These are phyloP conservation scores for Vesta saturnalis DNA, from an alignment of 2,888 invertebrate genomes.

Conservation along the genomic window DNA sequence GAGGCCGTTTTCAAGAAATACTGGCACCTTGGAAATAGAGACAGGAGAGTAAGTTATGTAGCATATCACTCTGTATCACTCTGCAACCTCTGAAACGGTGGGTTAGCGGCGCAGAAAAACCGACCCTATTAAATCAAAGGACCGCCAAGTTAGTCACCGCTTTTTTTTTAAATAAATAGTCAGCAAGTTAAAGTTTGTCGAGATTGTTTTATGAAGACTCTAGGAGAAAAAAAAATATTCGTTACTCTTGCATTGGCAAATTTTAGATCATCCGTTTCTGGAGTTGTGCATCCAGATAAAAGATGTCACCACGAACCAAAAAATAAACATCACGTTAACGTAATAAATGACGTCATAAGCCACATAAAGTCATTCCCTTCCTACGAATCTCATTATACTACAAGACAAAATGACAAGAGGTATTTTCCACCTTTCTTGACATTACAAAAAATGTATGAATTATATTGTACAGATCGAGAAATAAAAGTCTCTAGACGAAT, in stretches of 20 bases:
- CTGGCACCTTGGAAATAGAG: not conserved
- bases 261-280: not conserved
- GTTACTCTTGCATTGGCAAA: not conserved
- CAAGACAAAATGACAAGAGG: not conserved
- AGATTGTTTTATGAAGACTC: not conserved
- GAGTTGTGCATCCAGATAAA: not conserved
- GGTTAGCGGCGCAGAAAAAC: not conserved
- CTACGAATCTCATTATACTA: not conserved
- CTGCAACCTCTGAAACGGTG: not conserved
- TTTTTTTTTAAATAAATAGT: not conserved
- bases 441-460: too few relatives aligned
- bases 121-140: not conserved
- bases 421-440: too few relatives aligned
- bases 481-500: too few relatives aligned
- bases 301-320: not conserved
- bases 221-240: not conserved
- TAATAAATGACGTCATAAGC: not conserved
- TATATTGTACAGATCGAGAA: too few relatives aligned
- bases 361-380: not conserved
- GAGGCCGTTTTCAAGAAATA: not conserved
- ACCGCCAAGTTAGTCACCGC: not conserved
- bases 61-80: too few relatives aligned
- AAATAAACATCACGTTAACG: not conserved
- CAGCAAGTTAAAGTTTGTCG: not conserved
- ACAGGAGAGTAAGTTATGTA: not conserved